phyloP scores from a whole-genome alignment of 2,113 vertebrate genomes.

The Jacana jacana region DNA sequence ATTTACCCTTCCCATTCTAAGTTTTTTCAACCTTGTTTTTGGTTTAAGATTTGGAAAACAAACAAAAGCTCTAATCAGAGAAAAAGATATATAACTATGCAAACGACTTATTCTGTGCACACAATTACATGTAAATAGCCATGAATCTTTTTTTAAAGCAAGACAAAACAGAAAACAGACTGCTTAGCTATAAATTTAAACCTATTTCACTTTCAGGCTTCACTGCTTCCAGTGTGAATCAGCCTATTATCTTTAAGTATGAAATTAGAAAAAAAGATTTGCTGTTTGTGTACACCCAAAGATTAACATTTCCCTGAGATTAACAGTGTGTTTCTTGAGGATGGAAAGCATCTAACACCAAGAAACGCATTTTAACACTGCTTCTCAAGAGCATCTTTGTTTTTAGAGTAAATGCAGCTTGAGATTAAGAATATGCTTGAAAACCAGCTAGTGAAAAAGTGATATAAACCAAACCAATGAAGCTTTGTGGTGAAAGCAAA shows the following conservation, averaged over 20 bases:
- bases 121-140: conserved; percentile 66
- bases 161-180: conserved; percentile 64
- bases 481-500: conserved; percentile 1
- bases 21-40: conserved; percentile 26
- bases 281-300: conserved; percentile 10
- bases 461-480: neutral
- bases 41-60: conserved; percentile 22
- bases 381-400: conserved; percentile 9
- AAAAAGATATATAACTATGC: conserved; percentile 21
- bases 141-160: conserved; percentile 64
- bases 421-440: conserved; percentile 4
- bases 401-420: conserved; percentile 1
- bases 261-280: conserved; percentile 58
- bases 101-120: conserved; percentile 14
- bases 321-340: conserved; percentile 6
- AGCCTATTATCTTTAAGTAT: conserved; percentile 59
- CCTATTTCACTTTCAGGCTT: conserved; percentile 63
- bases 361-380: conserved; percentile 15
- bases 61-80: conserved; percentile 28
- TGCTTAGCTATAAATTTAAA: conserved; percentile 68
- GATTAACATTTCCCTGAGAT: conserved; percentile 32
- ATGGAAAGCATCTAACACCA: neutral
- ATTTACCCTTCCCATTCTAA: conserved; percentile 22
- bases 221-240: conserved; percentile 55
- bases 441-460: conserved; percentile 1